phyloP scores from a whole-genome alignment of 1,140 invertebrate genomes.

The Anoplolepis gracilipes region DNA sequence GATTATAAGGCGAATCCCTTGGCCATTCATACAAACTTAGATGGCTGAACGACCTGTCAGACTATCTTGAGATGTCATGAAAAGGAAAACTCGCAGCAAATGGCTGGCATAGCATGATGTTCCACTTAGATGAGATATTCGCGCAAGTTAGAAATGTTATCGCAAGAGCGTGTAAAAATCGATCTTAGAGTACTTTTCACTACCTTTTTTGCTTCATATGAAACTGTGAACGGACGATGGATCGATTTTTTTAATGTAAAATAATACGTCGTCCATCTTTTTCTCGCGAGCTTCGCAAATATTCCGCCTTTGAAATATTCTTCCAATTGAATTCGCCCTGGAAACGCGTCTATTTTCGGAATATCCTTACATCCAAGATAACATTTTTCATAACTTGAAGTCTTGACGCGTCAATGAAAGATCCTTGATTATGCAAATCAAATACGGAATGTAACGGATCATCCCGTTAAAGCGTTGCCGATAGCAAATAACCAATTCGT shows the following conservation, averaged over 20 bases:
- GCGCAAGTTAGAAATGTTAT: slow-evolving; percentile 30
- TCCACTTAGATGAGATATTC: slow-evolving; percentile 54
- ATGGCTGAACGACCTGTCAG: slow-evolving; percentile 32
- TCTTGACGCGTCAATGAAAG: background rate
- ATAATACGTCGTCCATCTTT: background rate
- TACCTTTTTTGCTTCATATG: background rate
- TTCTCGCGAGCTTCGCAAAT: background rate
- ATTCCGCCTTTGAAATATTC: background rate
- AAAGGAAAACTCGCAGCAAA: slow-evolving; percentile 31
- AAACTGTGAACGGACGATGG: background rate
- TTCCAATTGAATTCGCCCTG: background rate
- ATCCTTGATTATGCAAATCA: background rate
- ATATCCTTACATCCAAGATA: background rate
- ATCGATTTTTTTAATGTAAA: slow-evolving; percentile 22
- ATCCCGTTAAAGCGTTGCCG: slow-evolving; percentile 6
- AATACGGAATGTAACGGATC: background rate
- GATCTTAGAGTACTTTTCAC: background rate
- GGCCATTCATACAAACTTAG: slow-evolving; percentile 41
- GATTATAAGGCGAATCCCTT: slow-evolving; percentile 24
- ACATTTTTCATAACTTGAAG: background rate
- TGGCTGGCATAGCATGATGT: slow-evolving; percentile 35
- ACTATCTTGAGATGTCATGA: slow-evolving; percentile 42
- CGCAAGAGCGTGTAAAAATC: slow-evolving; percentile 28
- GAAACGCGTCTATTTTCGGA: background rate
- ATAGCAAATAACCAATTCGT: slow-evolving; percentile 37